Base-by-base conservation (phyloP, 23 tunicate species). In the Halocynthia roretzi region DNA sequence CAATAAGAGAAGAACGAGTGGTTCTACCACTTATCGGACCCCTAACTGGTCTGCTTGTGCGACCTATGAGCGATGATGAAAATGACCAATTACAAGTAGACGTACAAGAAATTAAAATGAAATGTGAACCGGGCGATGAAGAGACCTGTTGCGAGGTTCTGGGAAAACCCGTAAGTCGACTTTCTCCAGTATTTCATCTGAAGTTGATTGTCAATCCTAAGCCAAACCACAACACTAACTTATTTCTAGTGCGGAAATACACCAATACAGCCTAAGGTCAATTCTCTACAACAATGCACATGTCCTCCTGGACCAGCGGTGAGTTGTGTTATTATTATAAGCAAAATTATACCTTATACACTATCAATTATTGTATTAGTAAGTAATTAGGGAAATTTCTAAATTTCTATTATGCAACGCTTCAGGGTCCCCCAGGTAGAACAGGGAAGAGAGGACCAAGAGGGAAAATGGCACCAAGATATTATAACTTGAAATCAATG, bases 111-210 rank as follows among this genome's bases (percentile, higher is more conserved):
- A n/a, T 81, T 70, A 21, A 74, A 11, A 12, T 87, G 11, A 54
- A 58, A 64, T 87, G 93, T 62, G 78, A 55, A 18, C 51, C 20
- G 5, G 69, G 54, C 12, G 75, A 62, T 6, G 70, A 84, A 53
- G 86, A 87, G 62, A 68, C 77, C 6, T 87, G 93, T 61, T 87
- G 93, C 57, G 93, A 87, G 65, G 55, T 87, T 6, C 81, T 76
- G 8, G 85, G 85, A 67, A 52, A 57, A 23, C 70, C 65, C 68
- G 91, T 81, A 68, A 50, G 12, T 71, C 8, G 44, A 17, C 21
- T 19, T 10, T 53, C 44, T 19, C 22, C 19, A 15, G 12, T 67
- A 15, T 67, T 67, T 0, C 2, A 67, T 1, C 19, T 67, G n/a
- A 58, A 14, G n/a, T 58, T n/a, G 17, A 58, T 58, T 58, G 15